Conservation (phyloP, 2,888 invertebrate species). For the Matsumyia berberina region DNA sequence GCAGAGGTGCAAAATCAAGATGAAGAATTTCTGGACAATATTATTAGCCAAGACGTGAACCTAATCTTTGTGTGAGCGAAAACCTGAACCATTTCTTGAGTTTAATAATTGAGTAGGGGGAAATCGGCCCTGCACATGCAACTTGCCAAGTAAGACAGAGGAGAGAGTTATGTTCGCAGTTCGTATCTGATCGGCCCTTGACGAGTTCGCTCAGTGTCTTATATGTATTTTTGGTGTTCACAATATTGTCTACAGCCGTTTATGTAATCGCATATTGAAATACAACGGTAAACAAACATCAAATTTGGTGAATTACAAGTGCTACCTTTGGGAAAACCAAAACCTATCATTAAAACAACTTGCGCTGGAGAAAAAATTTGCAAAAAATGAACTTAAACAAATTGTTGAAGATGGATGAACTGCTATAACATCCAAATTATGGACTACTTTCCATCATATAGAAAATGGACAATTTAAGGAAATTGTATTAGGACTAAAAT, state of each 20-base stretch:
- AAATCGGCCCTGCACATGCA: too few species aligned
- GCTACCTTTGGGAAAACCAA: neutral
- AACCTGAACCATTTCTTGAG: too few species aligned
- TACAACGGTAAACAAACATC: constrained; percentile 13
- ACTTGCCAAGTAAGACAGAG: too few species aligned
- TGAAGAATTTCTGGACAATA: neutral
- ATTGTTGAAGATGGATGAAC: constrained; percentile 56
- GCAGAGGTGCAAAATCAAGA: constrained; percentile 1
- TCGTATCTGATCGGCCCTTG: too few species aligned
- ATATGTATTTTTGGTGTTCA: too few species aligned
- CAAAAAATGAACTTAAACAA: constrained; percentile 1
- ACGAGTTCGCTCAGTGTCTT: too few species aligned
- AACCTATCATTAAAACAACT: neutral
- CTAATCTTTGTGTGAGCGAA: too few species aligned
- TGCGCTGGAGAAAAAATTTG: neutral
- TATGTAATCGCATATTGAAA: constrained; percentile 6
- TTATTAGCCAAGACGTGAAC: too few species aligned
- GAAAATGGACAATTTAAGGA: constrained; percentile 15
- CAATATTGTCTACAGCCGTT: constrained; percentile 10
- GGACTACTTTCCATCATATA: constrained; percentile 55
- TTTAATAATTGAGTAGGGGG: too few species aligned
- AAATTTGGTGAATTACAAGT: constrained; percentile 7
- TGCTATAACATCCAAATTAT: constrained; percentile 50
- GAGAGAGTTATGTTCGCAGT: too few species aligned
- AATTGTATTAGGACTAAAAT: constrained; percentile 47